Evolutionary conservation across 2,797 vertebrate genomes (phyloP), one percentile per base, ranked within the genome.

Genomic region (Cuniculus paca): DNA sequence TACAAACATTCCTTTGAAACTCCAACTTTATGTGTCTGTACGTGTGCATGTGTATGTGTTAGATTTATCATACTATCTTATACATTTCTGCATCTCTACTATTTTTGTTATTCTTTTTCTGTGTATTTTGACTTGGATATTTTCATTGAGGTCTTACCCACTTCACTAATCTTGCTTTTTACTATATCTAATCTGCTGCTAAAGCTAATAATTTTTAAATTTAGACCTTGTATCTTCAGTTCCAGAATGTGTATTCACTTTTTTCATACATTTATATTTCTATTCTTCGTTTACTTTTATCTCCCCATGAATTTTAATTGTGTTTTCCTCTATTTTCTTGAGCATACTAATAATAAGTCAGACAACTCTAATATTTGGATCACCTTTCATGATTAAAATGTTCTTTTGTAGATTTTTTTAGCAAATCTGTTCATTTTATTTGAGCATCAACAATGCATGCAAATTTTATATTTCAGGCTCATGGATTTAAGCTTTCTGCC

Each of bases 71-170:
- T 80, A 1, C 13, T 79, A 74, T 31, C 14, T 3, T n/a, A 78
- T 6, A 42, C 1, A 56, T 54, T 24, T 89, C 31, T 92, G 77
- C 68, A 72, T 72, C 13, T 48, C 39, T 28, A 45, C 28, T 72
- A 28, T 70, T 94, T 79, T 82, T 24, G 36, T 60, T 84, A 36
- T 28, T 92, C 84, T 78, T 84, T 45, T 60, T 83, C 34, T 39
- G 0, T 45, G 6, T 70, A 60, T 2, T 92, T 94, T 54, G 81
- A 54, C 70, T 77, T 22, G 34, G 20, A 78, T 83, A 72, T 70
- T 95, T 89, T 88, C 17, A 78, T 54, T 89, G 60, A 78, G 2
- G 12, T 96, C 60, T 92, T n/a, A 85, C 72, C 20, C n/a, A 65
- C 36, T 95, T 93, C 39, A 65, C 17, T 87, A 87, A 79, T 45